Evolutionary conservation across 2,888 invertebrate genomes (phyloP).

Genomic region (Drosophila kanekoi): DNA sequence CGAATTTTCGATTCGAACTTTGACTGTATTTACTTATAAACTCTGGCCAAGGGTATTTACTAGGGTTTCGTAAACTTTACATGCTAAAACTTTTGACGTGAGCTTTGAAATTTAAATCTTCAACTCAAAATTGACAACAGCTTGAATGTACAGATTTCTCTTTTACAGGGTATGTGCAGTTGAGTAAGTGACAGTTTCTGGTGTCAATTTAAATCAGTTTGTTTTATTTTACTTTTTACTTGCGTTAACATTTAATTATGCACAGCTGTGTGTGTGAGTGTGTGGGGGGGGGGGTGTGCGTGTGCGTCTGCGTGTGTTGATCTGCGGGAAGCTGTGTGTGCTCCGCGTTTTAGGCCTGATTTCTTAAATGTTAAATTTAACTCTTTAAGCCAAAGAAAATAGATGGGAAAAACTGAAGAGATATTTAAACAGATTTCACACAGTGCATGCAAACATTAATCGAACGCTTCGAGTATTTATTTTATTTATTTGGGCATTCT

Average conservation of each 20-base stretch:
- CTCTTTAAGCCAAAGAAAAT: neutral
- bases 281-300: too few relatives aligned
- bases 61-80: too few relatives aligned
- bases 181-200: neutral
- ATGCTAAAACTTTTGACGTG: too few relatives aligned
- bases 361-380: too few relatives aligned
- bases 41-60: too few relatives aligned
- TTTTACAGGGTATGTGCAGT: neutral
- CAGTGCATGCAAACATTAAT: constrained; percentile 18
- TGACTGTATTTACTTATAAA: too few relatives aligned
- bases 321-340: constrained; percentile 24
- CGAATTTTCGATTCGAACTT: too few relatives aligned
- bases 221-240: constrained; percentile 10
- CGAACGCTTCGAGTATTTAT: constrained; percentile 49
- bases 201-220: constrained; percentile 3
- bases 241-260: constrained; percentile 56
- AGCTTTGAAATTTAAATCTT: too few relatives aligned
- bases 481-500: constrained; percentile 50
- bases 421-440: constrained; percentile 6
- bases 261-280: constrained; percentile 29
- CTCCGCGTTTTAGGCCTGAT: constrained; percentile 23
- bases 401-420: neutral
- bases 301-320: constrained; percentile 19
- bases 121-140: too few relatives aligned
- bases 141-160: neutral